These are phyloP conservation scores for Theropithecus gelada DNA, from an alignment of 2,113 vertebrate genomes.

Conservation along the genomic window DNA sequence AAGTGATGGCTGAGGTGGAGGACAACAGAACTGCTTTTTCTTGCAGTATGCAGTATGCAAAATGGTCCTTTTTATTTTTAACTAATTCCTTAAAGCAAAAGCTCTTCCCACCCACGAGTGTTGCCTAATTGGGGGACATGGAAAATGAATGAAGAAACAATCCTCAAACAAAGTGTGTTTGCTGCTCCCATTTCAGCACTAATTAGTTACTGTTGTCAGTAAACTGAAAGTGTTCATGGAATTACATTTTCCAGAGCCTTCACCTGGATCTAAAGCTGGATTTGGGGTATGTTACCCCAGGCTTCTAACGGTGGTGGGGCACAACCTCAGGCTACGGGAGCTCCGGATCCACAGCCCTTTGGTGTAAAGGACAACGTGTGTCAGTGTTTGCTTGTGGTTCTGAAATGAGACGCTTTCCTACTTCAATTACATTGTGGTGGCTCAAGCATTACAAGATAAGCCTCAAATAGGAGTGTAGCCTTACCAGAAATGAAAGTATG, in stretches of 20 bases:
- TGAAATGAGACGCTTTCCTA: constrained; percentile 42
- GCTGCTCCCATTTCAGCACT: background rate
- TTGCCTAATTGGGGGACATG: constrained; percentile 64
- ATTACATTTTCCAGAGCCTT: constrained; percentile 54
- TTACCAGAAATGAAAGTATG: constrained; percentile 6
- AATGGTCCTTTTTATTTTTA: constrained; percentile 77
- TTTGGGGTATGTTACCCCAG: background rate
- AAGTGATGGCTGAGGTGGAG: constrained; percentile 65
- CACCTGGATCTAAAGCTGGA: background rate
- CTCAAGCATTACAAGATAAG: constrained; percentile 48
- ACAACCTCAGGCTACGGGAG: background rate
- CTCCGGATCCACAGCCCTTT: background rate
- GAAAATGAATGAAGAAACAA: constrained; percentile 44
- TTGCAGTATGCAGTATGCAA: constrained; percentile 61
- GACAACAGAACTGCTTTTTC: constrained; percentile 41
- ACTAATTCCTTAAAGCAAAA: constrained; percentile 71
- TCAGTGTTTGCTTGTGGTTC: background rate
- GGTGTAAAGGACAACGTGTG: background rate
- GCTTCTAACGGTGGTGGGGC: background rate
- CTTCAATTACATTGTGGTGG: constrained; percentile 5
- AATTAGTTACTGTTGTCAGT: constrained; percentile 58
- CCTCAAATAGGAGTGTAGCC: background rate
- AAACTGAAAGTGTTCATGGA: background rate
- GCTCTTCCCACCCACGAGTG: constrained; percentile 58
- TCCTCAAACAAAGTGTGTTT: constrained; percentile 30